Evolutionary conservation across 2,113 vertebrate species (phyloP).

Genomic region (Odontesthes bonariensis): DNA sequence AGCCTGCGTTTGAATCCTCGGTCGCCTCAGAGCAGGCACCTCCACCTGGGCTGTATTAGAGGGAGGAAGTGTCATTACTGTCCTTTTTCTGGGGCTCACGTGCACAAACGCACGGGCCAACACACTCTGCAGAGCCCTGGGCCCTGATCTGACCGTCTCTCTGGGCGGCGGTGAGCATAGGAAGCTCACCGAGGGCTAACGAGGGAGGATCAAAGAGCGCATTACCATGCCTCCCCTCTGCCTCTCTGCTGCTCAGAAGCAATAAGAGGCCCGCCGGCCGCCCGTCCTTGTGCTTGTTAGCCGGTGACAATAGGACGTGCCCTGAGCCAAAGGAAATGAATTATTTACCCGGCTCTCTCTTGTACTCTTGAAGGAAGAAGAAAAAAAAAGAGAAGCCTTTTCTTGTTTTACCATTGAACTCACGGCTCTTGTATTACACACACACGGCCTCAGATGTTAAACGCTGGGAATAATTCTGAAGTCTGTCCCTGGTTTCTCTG

Average conservation of each 20-base stretch:
- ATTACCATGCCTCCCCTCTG: conserved; percentile 81
- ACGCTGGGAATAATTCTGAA: conserved; percentile 73
- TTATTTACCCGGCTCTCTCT: conserved; percentile 82
- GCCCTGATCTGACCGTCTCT: conserved; percentile 71
- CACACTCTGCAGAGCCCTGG: conserved; percentile 51
- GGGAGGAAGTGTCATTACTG: conserved; percentile 77
- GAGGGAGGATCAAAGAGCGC: conserved; percentile 83
- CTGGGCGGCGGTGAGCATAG: conserved; percentile 65
- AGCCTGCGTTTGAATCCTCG: conserved; percentile 27
- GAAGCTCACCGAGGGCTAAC: conserved; percentile 78
- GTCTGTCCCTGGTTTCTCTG: conserved; percentile 43
- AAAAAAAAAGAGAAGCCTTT: conserved; percentile 60
- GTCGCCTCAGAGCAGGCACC: conserved; percentile 43
- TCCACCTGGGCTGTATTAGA: conserved; percentile 80
- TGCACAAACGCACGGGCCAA: conserved; percentile 23
- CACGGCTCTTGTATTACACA: conserved; percentile 60
- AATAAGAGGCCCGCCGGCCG: conserved; percentile 76
- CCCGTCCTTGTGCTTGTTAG: conserved; percentile 82
- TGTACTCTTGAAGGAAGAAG: conserved; percentile 64
- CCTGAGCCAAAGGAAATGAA: conserved; percentile 83
- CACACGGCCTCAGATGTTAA: conserved; percentile 74
- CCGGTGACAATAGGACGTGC: conserved; percentile 82
- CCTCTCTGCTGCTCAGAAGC: conserved; percentile 71
- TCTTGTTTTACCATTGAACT: conserved; percentile 75
- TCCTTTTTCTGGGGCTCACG: conserved; percentile 46